Evolutionary conservation across 2,113 vertebrate species (phyloP).

Genomic region (Platysternon megacephalum): DNA sequence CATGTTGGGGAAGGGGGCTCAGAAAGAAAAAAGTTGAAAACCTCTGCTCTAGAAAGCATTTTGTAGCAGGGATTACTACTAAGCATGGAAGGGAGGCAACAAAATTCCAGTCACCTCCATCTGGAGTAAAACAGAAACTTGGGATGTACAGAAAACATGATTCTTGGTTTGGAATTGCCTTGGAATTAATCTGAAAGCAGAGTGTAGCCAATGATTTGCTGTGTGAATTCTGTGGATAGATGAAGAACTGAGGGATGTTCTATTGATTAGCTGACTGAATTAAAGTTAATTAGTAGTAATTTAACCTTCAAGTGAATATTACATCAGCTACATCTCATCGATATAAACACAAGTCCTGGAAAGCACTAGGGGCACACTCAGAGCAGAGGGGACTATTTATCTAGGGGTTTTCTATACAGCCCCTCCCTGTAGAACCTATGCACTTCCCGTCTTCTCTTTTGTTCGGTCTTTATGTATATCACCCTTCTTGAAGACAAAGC

Average conservation of each 20-base stretch:
- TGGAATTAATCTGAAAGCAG: not conserved
- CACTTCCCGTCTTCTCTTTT: not conserved
- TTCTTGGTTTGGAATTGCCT: not conserved
- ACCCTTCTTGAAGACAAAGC: not conserved
- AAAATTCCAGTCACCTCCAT: not conserved
- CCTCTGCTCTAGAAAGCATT: not conserved
- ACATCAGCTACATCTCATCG: not conserved
- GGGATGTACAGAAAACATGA: not conserved
- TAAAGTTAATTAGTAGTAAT: constrained; percentile 42
- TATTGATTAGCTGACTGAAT: constrained; percentile 3
- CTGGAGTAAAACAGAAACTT: not conserved
- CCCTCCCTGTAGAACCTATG: not conserved
- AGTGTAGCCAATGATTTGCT: not conserved
- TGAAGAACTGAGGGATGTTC: not conserved
- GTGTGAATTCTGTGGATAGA: not conserved
- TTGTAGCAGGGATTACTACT: not conserved
- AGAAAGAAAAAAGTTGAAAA: too few species aligned
- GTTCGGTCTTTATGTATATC: not conserved
- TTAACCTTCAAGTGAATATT: not conserved
- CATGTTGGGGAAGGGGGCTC: too few species aligned
- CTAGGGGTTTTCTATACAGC: not conserved
- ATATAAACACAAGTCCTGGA: not conserved
- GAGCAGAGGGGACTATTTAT: not conserved
- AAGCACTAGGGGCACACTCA: not conserved
- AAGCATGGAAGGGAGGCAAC: not conserved